Base-by-base conservation (phyloP, 2,797 vertebrate species). In the Mormyrus proboscirostris region DNA sequence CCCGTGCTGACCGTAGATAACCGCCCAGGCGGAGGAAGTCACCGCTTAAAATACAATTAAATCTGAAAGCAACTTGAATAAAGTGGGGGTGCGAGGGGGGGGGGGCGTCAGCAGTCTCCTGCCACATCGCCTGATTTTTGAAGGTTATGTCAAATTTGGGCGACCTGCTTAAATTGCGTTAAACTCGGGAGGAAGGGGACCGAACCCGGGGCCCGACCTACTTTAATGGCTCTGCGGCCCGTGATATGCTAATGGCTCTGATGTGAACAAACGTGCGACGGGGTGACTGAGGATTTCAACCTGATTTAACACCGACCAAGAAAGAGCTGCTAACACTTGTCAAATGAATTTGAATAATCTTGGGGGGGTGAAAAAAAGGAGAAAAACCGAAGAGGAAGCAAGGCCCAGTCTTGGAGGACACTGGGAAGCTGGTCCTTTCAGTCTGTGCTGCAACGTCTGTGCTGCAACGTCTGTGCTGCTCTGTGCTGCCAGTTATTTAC, bases 21-120 rank as follows among this genome's bases (percentile, higher is more conserved):
- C 86, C 79, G 88, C 55, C 85, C 83, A 82, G 89, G 53, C 84
- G 55, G 12, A 38, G 41, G 65, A 88, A 86, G 76, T 79, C 86
- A 44, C 87, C 22, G 53, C 87, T 90, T 91, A 73, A 90, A 89
- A 87, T 47, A 55, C 86, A 88, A 87, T 87, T 57, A 90, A 65
- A 88, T 51, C 89, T 90, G 44, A 90, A 33, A 90, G 90, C 16
- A 87, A 82, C 25, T 87, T 16, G 73, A 62, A 87, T n/a, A 57
- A n/a, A 65, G 47, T 19, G 6, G n/a, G 89, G 14, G 59, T 5
- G 25, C 0, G 9, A 9, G 2, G 88, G 8, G 44, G 55, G 5
- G 5, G 16, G 57, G 14, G 25, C 1, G 3, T 59, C 5, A 22
- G 51, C 33, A 16, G 57, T 16, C 38, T 79, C 25, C 7, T 6